phyloP scores from a whole-genome alignment of 2,888 invertebrate species.

The Tillus elongatus region DNA sequence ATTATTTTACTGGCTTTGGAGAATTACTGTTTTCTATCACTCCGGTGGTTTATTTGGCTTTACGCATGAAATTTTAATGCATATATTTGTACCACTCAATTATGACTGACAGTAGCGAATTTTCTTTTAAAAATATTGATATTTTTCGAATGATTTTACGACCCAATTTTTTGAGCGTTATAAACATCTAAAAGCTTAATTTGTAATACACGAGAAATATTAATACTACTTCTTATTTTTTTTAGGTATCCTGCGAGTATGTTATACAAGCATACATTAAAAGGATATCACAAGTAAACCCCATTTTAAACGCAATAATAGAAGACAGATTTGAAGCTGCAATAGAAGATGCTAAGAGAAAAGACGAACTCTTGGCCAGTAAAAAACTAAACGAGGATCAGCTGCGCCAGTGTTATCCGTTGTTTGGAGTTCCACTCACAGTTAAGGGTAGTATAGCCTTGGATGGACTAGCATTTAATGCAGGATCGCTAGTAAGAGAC shows the following conservation, averaged over 20 bases:
- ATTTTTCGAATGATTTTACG: too few species aligned
- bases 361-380: constrained; percentile 49
- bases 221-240: too few species aligned
- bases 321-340: constrained; percentile 70
- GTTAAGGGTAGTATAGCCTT: constrained; percentile 55
- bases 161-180: too few species aligned
- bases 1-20: too few species aligned
- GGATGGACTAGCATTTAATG: constrained; percentile 51
- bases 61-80: too few species aligned
- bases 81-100: too few species aligned
- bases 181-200: too few species aligned
- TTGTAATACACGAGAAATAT: too few species aligned
- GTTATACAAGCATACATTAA: constrained; percentile 65
- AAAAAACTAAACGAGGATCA: constrained; percentile 47
- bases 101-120: too few species aligned
- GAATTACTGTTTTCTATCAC: too few species aligned
- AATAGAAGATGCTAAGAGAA: constrained; percentile 60
- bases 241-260: constrained; percentile 61
- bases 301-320: constrained; percentile 69
- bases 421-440: constrained; percentile 77
- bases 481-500: constrained; percentile 51
- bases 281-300: constrained; percentile 69
- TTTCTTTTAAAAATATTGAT: too few species aligned
- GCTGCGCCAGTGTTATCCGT: constrained; percentile 58
- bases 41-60: too few species aligned